Evolutionary conservation across 2,113 vertebrate genomes (phyloP).

Genomic region (Merops nubicus): DNA sequence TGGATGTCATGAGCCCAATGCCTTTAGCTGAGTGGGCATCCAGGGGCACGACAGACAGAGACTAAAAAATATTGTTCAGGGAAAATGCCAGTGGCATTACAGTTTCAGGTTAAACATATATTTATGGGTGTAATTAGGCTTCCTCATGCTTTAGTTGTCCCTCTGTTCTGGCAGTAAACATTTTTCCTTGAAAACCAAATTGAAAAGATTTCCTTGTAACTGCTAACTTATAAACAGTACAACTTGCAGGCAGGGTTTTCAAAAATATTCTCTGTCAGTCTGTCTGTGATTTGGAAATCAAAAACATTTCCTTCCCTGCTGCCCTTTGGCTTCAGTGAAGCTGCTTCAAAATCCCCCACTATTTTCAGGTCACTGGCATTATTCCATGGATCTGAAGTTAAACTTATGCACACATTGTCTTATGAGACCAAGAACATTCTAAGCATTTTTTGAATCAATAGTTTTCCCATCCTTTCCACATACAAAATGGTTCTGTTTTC

Average conservation of each 20-base stretch:
- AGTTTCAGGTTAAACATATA: background rate
- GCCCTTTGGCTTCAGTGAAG: background rate
- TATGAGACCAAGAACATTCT: background rate
- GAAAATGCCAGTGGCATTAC: background rate
- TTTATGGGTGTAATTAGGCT: background rate
- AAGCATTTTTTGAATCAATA: background rate
- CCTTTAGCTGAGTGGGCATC: background rate
- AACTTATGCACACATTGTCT: background rate
- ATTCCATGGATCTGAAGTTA: background rate
- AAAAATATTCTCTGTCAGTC: background rate
- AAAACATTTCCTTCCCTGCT: background rate
- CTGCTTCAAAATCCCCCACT: background rate
- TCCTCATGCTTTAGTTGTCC: background rate
- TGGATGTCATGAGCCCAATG: fast-evolving
- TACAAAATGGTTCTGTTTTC: background rate
- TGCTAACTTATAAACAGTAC: background rate
- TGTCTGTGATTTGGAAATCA: background rate
- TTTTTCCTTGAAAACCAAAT: background rate
- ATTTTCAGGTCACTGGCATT: background rate
- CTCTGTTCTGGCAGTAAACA: background rate
- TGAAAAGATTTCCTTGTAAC: background rate
- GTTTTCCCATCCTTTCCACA: background rate
- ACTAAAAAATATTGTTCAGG: background rate
- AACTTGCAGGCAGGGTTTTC: background rate
- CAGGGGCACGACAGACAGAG: too few species aligned